Evolutionary conservation across 1,140 invertebrate species (phyloP).

Genomic region (Saccostrea echinata): DNA sequence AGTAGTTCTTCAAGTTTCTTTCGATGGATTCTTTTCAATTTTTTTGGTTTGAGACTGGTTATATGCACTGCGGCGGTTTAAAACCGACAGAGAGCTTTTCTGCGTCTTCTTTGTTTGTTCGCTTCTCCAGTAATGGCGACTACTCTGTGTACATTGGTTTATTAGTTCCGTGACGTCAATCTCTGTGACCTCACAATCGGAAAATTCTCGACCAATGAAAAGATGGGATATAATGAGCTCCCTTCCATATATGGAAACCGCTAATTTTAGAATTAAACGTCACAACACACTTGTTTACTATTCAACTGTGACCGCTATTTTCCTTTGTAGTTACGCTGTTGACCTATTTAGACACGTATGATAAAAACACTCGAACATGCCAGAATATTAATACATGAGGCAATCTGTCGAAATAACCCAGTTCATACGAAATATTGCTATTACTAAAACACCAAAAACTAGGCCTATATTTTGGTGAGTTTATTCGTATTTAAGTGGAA

Average conservation of each 20-base stretch:
- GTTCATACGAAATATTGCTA: not conserved
- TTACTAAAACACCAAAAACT: not conserved
- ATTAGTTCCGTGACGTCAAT: constrained; percentile 33
- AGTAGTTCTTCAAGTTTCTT: not conserved
- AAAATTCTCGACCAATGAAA: not conserved
- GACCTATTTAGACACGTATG: constrained; percentile 19
- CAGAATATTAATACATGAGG: not conserved
- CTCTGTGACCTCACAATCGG: constrained; percentile 24
- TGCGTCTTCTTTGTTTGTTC: constrained; percentile 27
- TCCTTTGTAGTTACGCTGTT: not conserved
- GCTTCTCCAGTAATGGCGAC: constrained; percentile 24
- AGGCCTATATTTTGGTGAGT: too few species aligned
- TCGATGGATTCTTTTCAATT: constrained; percentile 5
- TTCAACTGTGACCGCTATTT: constrained; percentile 28
- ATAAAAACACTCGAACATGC: constrained; percentile 6
- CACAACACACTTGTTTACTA: constrained; percentile 33
- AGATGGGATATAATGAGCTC: not conserved
- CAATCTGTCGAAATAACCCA: not conserved
- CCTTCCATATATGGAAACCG: constrained; percentile 29
- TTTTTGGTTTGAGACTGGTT: not conserved
- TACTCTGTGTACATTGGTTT: constrained; percentile 23
- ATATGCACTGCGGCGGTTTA: not conserved
- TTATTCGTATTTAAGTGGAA: too few species aligned
- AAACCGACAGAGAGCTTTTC: not conserved
- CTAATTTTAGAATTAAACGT: constrained; percentile 38